Percentiles rank a stretch among this genome's conserved stretches.
These are phyloP conservation scores for Dexiosoma caninum DNA, from an alignment of 2,888 invertebrate genomes.

Conservation along the genomic window DNA sequence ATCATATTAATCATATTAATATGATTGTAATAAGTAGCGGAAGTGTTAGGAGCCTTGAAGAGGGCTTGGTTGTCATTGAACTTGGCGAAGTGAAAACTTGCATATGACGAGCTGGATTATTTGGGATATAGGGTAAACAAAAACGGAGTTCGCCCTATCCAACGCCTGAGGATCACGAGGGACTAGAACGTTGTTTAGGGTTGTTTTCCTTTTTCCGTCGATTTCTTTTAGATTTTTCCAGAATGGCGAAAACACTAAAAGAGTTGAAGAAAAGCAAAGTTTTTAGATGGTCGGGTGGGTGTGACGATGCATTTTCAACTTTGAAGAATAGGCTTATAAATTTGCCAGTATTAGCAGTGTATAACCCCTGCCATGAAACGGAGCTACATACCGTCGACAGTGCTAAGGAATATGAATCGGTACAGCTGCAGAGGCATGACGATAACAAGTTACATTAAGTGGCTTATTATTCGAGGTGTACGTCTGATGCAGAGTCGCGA, in stretches of 20 bases:
- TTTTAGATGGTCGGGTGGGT: conserved; percentile 5
- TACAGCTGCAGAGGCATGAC: neutral
- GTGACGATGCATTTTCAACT: neutral
- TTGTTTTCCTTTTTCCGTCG: neutral
- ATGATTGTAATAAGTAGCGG: too few species aligned
- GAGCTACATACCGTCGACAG: conserved; percentile 41
- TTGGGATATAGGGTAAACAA: neutral
- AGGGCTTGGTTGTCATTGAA: too few species aligned
- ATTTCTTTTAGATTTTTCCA: conserved; percentile 65
- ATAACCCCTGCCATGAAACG: conserved; percentile 47
- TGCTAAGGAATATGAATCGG: neutral
- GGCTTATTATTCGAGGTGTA: too few species aligned
- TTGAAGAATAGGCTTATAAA: neutral
- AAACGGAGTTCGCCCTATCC: neutral
- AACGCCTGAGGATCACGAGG: neutral
- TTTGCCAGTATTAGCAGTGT: conserved; percentile 2
- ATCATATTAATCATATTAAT: too few species aligned
- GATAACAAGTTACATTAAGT: neutral
- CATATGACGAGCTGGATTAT: neutral
- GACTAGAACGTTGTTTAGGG: neutral
- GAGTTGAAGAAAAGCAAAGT: neutral
- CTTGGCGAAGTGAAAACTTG: neutral
- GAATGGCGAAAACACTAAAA: neutral
- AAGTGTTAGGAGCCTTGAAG: too few species aligned
- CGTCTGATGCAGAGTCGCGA: too few species aligned